Evolutionary conservation across 2,888 invertebrate species (phyloP), one percentile per base, ranked within the genome.

Genomic region (Hydraecia micacea): DNA sequence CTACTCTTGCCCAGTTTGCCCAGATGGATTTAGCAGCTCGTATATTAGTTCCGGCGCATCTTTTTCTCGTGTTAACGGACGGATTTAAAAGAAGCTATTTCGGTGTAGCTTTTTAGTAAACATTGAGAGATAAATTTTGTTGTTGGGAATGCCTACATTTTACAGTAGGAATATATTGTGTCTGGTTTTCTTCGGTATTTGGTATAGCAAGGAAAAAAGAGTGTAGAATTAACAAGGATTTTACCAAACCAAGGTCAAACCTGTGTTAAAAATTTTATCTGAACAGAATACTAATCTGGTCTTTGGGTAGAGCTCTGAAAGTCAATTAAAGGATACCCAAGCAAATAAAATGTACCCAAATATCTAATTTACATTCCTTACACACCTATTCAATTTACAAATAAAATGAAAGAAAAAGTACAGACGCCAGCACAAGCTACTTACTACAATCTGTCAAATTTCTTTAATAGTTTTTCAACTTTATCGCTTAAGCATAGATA

Each of bases 1-100:
- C 58, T 74, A 73, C 70, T 73, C 70, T 73, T 72, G 18, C 63
- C 28, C 49, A 71, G 65, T 79, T 80, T 60, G 58, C 62, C 73
- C 71, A 86, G 81, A 81, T 70, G 75, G 85, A 86, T 86, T 80
- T 79, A 79, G 36, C 60, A 21, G 21, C 70, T 79, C 79, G 79
- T 87, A 81, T 77, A 85, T 88, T 79, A 82, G 73, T 80, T 69
- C 55, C 79, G 75, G 72, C 72, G 66, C 79, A 79, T 79, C 39
- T 79, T 80, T 84, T 77, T 71, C 76, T 83, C 39, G 42, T 69
- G 73, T 73, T 62, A 73, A 63, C 74, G 46, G 62, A n/a, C 58
- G 55, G 65, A 66, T 66, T 79, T 42, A n/a, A 73, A 66, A 25
- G 15, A 25, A 68, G 49, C 13, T 25, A 62, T 79, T 78, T 46